Evolutionary conservation across 23 tunicate species (phyloP).

Genomic region (Oikopleura dioica): DNA sequence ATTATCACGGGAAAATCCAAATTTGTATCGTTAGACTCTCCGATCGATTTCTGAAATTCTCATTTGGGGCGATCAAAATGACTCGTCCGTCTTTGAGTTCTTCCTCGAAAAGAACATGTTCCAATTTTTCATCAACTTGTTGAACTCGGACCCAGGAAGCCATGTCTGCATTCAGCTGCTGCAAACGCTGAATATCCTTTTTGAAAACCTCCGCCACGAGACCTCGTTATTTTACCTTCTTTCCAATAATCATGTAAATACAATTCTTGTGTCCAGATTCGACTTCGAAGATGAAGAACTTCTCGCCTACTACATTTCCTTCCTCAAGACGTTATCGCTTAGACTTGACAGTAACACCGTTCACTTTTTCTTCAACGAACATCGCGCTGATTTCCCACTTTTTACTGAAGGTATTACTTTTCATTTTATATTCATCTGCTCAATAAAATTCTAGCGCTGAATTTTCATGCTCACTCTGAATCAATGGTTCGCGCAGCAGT

Average conservation of each 20-base stretch:
- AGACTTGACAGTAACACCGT: slow-evolving; percentile 72
- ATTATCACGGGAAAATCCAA: too few relatives aligned
- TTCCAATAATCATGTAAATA: slow-evolving; percentile 95
- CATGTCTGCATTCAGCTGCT: slow-evolving; percentile 93
- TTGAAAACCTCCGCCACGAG: slow-evolving; percentile 94
- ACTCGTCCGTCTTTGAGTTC: slow-evolving; percentile 95
- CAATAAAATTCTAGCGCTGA: slow-evolving; percentile 18
- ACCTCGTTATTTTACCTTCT: slow-evolving; percentile 86
- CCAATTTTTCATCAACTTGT: slow-evolving; percentile 63
- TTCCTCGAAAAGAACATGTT: slow-evolving; percentile 96
- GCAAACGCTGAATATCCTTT: slow-evolving; percentile 83
- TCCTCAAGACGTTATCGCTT: slow-evolving; percentile 73
- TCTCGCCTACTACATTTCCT: slow-evolving; percentile 92
- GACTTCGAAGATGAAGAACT: slow-evolving; percentile 99
- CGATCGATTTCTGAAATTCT: slow-evolving; percentile 93
- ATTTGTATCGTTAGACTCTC: too few relatives aligned
- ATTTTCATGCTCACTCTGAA: slow-evolving; percentile 81
- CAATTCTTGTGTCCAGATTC: slow-evolving; percentile 77
- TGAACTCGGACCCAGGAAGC: slow-evolving; percentile 88
- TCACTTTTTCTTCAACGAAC: slow-evolving; percentile 98
- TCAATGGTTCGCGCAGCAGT: slow-evolving; percentile 96
- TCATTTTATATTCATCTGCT: background rate
- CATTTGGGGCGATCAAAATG: slow-evolving; percentile 99
- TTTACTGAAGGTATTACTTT: slow-evolving; percentile 49
- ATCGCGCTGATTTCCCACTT: slow-evolving; percentile 93